Base-by-base conservation (phyloP, 2,888 invertebrate species). In the Trichopoda pennipes region DNA sequence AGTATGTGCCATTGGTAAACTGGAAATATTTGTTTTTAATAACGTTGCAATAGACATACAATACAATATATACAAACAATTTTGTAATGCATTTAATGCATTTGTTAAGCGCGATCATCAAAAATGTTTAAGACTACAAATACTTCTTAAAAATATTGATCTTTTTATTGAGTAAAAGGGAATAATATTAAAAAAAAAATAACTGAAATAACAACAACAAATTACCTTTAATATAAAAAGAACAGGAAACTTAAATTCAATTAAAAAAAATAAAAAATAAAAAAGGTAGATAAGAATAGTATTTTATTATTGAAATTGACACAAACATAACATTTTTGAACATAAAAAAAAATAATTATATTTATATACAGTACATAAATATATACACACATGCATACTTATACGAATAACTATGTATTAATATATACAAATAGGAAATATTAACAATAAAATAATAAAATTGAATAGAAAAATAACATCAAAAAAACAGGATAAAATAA, bases 61-160 rank as follows among this genome's bases (percentile, higher is more conserved):
- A n/a, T 75, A 79, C 75, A n/a, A 82, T 79, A 82, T 75, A 82
- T 68, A 83, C 47, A 72, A 80, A 80, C 72, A 83, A 76, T 76
- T 83, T 72, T 68, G 56, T 73, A 68, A 80, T 38, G 68, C 75
- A 82, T 76, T 72, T 72, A 82, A 80, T 76, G 72, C 68, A 80
- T 70, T 69, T 55, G 35, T 1, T 28, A 8, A 2, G 19, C 3
- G 47, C 1, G 44, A 44, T 32, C 19, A 47, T 17, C 6, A 14
- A 23, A n/a, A 38, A 12, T 38, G 10, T 21, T 69, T 58, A 35
- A 32, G 32, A 73, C 32, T 21, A 42, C 16, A 23, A 53, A 19
- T 23, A 69, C 16, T 47, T 72, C 42, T 56, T 53, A 28, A 61
- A 51, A 44, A 44, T 35, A 28, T 56, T 35, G 16, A 55, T 55